Conservation (phyloP, 2,113 vertebrate genomes). For the Clarias gariepinus region DNA sequence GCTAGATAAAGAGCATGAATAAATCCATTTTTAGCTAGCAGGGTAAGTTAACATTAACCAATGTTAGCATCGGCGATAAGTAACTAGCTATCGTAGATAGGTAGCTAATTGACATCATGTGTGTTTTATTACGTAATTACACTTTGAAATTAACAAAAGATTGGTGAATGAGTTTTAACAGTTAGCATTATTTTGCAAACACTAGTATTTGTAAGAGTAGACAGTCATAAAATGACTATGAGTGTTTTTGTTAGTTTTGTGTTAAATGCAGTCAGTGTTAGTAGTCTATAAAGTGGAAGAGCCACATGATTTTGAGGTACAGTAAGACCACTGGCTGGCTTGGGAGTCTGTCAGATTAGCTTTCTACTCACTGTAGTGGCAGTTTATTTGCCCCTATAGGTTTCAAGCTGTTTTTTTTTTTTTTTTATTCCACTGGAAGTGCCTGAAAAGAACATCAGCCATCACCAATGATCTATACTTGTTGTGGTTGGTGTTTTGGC, state of each 20-base stretch:
- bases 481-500: too few species aligned
- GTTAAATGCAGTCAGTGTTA: neutral
- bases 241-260: neutral
- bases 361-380: neutral
- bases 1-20: neutral
- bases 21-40: neutral
- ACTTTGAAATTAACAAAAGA: neutral
- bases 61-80: neutral
- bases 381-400: neutral
- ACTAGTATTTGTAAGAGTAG: neutral
- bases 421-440: neutral
- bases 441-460: neutral
- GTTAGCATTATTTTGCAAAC: neutral
- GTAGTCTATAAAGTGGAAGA: neutral
- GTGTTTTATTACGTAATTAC: neutral
- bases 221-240: neutral
- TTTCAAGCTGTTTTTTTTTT: neutral
- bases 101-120: neutral
- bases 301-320: neutral
- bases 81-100: neutral
- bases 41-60: neutral
- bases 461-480: neutral
- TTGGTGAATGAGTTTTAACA: neutral
- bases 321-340: neutral
- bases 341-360: neutral